These are phyloP conservation scores for Himantopus leucocephalus DNA, from an alignment of 2,113 vertebrate species.

Conservation along the genomic window DNA sequence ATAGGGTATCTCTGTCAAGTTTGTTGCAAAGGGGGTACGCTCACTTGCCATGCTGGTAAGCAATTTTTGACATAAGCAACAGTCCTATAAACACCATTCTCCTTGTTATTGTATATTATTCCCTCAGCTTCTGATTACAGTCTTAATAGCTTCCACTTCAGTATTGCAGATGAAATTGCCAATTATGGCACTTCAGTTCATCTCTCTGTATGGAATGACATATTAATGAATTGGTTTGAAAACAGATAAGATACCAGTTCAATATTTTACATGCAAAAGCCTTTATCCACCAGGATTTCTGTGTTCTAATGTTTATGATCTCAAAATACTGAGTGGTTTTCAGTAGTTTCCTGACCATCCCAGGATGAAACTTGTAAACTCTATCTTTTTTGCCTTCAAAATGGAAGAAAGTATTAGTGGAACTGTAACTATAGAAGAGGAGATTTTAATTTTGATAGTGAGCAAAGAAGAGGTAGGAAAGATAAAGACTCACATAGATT, in stretches of 20 bases:
- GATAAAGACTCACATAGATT: rapidly evolving
- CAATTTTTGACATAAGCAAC: background rate
- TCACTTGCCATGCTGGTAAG: background rate
- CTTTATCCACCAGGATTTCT: background rate
- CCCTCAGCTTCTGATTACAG: background rate
- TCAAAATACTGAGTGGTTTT: background rate
- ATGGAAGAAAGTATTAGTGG: background rate
- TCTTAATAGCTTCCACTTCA: background rate
- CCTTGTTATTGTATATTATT: background rate
- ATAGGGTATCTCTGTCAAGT: background rate
- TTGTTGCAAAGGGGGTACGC: background rate
- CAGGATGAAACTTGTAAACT: background rate
- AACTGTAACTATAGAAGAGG: background rate
- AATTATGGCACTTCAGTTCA: background rate
- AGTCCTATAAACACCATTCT: background rate
- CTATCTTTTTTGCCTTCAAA: background rate
- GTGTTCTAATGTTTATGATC: background rate
- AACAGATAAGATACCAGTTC: background rate
- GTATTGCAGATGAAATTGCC: background rate
- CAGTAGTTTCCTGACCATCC: background rate
- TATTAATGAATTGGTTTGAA: background rate
- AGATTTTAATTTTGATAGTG: background rate
- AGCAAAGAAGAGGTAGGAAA: background rate
- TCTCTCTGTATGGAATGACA: background rate
- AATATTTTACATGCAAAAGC: background rate